Conservation (phyloP, 2,797 vertebrate genomes). For the Aulostomus chinensis region DNA sequence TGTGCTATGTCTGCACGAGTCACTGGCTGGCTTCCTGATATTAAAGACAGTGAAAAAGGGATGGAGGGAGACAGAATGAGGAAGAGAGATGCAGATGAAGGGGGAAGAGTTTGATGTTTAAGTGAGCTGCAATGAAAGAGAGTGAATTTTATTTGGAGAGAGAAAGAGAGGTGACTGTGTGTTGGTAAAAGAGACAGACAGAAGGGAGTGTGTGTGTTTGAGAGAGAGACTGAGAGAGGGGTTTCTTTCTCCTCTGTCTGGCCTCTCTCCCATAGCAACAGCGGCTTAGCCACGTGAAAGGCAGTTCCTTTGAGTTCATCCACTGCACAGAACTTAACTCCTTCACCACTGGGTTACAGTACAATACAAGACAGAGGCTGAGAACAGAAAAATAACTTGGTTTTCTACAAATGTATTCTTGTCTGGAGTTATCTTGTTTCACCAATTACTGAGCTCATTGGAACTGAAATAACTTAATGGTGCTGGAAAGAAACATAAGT, state of each 20-base stretch:
- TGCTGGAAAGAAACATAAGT: too few relatives aligned
- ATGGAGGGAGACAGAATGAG: constrained; percentile 4
- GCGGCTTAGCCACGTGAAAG: constrained; percentile 77
- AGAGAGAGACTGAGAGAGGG: constrained; percentile 51
- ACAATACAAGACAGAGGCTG: constrained; percentile 10
- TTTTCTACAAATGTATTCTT: too few relatives aligned
- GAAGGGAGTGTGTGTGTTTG: constrained; percentile 11
- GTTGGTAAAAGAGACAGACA: constrained; percentile 32
- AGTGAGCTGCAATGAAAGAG: constrained; percentile 42
- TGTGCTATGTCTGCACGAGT: constrained; percentile 56
- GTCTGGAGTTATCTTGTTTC: too few relatives aligned
- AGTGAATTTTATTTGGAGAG: constrained; percentile 52
- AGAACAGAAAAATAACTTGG: constrained; percentile 9
- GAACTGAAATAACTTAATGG: too few relatives aligned
- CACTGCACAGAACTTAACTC: constrained; percentile 73
- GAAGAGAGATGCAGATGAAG: constrained; percentile 34
- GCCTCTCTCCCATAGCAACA: constrained; percentile 84
- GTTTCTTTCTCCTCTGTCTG: constrained; percentile 74
- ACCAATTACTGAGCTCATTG: too few relatives aligned
- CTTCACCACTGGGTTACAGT: constrained; percentile 53
- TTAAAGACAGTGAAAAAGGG: constrained; percentile 7
- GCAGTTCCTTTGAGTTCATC: constrained; percentile 76
- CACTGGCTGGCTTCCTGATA: constrained; percentile 48
- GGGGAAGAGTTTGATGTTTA: constrained; percentile 23
- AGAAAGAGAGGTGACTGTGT: constrained; percentile 31